Conservation (phyloP, 2,888 invertebrate species). For the Cylloceria caligata region DNA sequence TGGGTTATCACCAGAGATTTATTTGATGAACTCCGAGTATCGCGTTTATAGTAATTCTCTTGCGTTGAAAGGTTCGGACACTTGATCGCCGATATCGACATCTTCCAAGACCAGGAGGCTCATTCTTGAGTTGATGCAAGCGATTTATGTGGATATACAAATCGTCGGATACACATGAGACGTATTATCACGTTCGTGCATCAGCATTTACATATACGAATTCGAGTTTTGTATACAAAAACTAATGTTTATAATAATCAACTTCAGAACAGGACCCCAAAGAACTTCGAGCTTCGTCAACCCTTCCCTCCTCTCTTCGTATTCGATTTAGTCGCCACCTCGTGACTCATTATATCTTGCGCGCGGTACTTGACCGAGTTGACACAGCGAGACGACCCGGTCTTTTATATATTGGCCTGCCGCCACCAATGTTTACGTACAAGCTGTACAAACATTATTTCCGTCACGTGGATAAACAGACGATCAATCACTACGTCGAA, state of each 20-base stretch:
- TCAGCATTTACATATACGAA: too few relatives aligned
- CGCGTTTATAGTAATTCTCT: slow-evolving; percentile 16
- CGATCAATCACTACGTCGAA: slow-evolving; percentile 53
- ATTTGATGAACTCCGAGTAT: slow-evolving; percentile 29
- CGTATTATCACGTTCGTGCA: too few relatives aligned
- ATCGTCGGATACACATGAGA: too few relatives aligned
- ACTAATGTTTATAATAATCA: too few relatives aligned
- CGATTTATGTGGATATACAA: too few relatives aligned
- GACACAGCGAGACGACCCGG: slow-evolving; percentile 76
- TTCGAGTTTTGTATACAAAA: too few relatives aligned
- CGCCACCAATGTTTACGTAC: slow-evolving; percentile 78
- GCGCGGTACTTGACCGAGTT: slow-evolving; percentile 78
- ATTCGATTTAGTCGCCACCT: slow-evolving; percentile 36
- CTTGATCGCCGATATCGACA: slow-evolving; percentile 29
- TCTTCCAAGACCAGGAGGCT: slow-evolving; percentile 22
- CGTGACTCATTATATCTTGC: slow-evolving; percentile 74
- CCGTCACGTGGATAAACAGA: slow-evolving; percentile 69
- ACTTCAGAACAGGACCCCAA: too few relatives aligned
- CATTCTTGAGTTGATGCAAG: too few relatives aligned
- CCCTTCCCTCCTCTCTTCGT: slow-evolving; percentile 2
- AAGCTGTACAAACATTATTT: slow-evolving; percentile 82
- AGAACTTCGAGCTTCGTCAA: background rate
- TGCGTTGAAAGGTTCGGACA: slow-evolving; percentile 17
- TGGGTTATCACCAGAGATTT: background rate
- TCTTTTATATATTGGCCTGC: slow-evolving; percentile 41